A percentile compares a stretch with the other conserved stretches of the same genome.
Evolutionary conservation across 2,797 vertebrate species (phyloP).

Genomic region (Sphenopsis melanotis): DNA sequence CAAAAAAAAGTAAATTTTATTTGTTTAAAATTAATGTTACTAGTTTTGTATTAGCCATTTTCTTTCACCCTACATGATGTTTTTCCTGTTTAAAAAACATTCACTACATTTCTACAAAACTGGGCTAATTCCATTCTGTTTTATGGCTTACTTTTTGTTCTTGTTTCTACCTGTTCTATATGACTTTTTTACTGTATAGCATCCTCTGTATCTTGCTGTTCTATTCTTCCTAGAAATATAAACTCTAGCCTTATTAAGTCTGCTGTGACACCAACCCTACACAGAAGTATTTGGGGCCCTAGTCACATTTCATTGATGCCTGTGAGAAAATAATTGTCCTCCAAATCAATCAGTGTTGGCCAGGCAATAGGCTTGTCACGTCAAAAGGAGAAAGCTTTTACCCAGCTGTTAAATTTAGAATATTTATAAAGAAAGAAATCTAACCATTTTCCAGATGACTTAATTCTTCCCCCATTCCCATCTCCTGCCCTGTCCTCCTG

Average conservation of each 20-base stretch:
- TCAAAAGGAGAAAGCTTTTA: neutral
- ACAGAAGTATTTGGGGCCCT: neutral
- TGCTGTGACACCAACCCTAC: neutral
- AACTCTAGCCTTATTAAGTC: neutral
- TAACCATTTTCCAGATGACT: neutral
- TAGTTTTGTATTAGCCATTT: neutral
- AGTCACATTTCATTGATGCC: neutral
- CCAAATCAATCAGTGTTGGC: neutral
- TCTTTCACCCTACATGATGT: neutral
- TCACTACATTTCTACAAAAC: neutral
- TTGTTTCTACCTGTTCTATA: neutral
- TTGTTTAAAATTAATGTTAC: neutral
- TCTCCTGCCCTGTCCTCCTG: neutral
- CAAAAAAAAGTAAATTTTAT: neutral
- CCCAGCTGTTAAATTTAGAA: neutral
- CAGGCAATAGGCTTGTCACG: neutral
- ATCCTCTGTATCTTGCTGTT: neutral
- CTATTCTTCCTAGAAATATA: constrained; percentile 11
- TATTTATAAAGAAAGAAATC: neutral
- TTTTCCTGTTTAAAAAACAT: neutral
- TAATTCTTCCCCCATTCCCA: neutral
- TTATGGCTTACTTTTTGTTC: neutral
- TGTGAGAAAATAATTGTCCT: neutral
- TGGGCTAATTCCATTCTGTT: neutral
- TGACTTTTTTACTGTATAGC: neutral